A percentile compares a stretch with the other conserved stretches of the same genome.
These are phyloP conservation scores for Spea hammondii DNA, from an alignment of 2,797 vertebrate genomes.

Conservation along the genomic window DNA sequence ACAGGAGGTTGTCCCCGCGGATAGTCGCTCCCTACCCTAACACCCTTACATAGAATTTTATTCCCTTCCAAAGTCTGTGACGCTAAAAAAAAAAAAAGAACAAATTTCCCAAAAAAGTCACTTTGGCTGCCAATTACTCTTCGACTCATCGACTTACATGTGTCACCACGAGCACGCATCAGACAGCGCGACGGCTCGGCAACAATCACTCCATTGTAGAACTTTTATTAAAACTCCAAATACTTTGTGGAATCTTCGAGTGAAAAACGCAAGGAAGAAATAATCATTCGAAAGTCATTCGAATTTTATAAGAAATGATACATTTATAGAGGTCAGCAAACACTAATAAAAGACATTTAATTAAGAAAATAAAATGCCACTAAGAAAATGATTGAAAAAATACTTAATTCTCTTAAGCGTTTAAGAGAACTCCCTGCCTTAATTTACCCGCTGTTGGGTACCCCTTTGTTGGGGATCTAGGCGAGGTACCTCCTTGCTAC, in stretches of 20 bases:
- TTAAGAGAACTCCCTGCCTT: no score
- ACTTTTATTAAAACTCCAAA: conserved; percentile 28
- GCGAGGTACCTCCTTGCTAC: no score
- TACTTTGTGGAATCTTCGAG: neutral
- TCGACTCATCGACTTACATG: conserved; percentile 28
- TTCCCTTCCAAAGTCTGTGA: neutral
- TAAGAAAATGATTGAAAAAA: no score
- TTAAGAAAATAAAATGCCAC: no score
- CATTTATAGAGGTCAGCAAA: no score
- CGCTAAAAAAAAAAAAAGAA: neutral
- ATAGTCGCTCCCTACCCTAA: neutral
- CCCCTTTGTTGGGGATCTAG: no score
- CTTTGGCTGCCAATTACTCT: neutral
- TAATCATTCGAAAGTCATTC: no score
- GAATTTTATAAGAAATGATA: no score
- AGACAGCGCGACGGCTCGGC: neutral
- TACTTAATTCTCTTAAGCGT: no score
- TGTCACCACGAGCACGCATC: conserved; percentile 16
- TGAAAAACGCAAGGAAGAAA: no score
- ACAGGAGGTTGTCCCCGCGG: neutral
- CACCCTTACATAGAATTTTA: neutral
- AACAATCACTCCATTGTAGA: conserved; percentile 36
- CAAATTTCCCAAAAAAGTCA: neutral
- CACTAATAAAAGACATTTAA: no score
- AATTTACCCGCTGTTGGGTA: no score